Evolutionary conservation across 1,140 invertebrate species (phyloP).

Genomic region (Drosophila willistoni): DNA sequence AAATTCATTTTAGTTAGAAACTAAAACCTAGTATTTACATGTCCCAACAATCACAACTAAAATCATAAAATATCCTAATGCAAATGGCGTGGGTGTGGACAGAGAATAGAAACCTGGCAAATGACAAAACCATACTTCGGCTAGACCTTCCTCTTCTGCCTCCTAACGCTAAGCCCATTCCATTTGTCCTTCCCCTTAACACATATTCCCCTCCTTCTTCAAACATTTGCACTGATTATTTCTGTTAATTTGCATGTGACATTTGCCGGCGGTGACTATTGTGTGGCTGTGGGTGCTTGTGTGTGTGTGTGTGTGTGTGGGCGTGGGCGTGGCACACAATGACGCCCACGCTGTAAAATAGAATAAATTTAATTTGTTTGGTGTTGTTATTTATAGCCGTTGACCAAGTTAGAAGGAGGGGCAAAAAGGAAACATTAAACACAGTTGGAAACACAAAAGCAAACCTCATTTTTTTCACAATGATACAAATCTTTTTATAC

Average conservation of each 20-base stretch:
- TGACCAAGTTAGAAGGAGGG: background rate
- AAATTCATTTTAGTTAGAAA: background rate
- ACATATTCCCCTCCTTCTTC: background rate
- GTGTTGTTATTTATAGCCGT: constrained; percentile 10
- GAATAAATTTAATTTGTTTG: constrained; percentile 11
- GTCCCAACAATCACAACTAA: background rate
- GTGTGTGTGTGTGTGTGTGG: no score
- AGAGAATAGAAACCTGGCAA: background rate
- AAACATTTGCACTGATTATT: constrained; percentile 6
- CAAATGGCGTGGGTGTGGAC: background rate
- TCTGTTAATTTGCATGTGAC: constrained; percentile 13
- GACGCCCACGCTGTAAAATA: constrained; percentile 3
- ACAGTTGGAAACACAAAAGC: background rate
- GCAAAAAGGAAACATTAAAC: background rate
- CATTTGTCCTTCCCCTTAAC: background rate
- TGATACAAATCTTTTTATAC: no score
- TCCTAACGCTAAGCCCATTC: background rate
- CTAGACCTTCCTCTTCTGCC: background rate
- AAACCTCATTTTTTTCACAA: background rate
- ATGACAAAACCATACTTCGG: background rate
- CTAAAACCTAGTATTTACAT: constrained; percentile 4
- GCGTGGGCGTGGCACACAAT: background rate
- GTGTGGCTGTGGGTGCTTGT: background rate
- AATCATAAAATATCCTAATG: background rate
- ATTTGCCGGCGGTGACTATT: background rate